Percentiles rank a stretch among this genome's conserved stretches.
phyloP scores from a whole-genome alignment of 2,888 invertebrate species.

The Hemaris fuciformis region DNA sequence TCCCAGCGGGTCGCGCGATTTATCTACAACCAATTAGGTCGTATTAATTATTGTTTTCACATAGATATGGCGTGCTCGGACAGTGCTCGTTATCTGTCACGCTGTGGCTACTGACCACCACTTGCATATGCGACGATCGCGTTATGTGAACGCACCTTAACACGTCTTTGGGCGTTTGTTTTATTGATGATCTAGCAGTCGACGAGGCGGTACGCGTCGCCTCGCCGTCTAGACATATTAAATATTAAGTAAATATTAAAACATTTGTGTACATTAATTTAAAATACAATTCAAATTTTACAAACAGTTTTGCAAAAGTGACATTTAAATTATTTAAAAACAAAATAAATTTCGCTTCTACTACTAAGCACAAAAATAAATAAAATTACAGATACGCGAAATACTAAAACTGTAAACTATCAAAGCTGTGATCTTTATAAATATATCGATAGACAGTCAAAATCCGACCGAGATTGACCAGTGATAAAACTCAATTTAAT shows the following conservation, averaged over 20 bases:
- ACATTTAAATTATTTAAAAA: neutral
- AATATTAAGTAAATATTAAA: neutral
- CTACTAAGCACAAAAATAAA: conserved; percentile 1
- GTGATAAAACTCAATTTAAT: neutral
- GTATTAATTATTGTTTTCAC: conserved; percentile 58
- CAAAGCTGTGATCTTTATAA: neutral
- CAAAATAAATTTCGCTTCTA: neutral
- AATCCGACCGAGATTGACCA: too few species aligned
- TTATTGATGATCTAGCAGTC: conserved; percentile 34
- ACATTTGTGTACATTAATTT: neutral
- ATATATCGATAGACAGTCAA: too few species aligned
- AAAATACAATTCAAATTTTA: neutral
- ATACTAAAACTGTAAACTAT: neutral
- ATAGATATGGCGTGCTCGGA: conserved; percentile 40
- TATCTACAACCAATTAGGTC: conserved; percentile 67
- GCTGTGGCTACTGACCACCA: conserved; percentile 42
- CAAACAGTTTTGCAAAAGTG: too few species aligned
- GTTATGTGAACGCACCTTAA: neutral
- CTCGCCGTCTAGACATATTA: neutral
- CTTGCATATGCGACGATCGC: conserved; percentile 13
- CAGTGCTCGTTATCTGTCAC: conserved; percentile 55
- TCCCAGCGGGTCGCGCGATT: conserved; percentile 37
- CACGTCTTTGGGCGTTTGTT: conserved; percentile 17
- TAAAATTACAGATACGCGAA: neutral
- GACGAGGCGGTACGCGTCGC: conserved; percentile 32